Evolutionary conservation across 2,113 vertebrate species (phyloP).

Genomic region (Verasper variegatus): DNA sequence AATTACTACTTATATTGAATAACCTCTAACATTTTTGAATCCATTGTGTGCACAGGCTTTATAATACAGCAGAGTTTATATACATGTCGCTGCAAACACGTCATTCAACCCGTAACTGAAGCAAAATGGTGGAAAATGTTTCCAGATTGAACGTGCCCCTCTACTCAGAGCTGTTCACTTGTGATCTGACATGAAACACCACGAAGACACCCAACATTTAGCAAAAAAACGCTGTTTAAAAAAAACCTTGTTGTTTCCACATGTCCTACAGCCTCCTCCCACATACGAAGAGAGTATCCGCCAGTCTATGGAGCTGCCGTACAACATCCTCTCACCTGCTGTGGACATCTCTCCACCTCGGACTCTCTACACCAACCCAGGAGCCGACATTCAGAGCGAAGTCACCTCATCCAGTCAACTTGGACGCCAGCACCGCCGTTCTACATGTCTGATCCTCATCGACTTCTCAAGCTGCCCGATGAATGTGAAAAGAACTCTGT

Average conservation of each 20-base stretch:
- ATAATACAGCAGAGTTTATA: too few relatives aligned
- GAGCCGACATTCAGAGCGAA: constrained; percentile 19
- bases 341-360: constrained; percentile 28
- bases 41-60: too few relatives aligned
- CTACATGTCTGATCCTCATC: constrained; percentile 52
- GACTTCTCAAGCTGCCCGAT: neutral
- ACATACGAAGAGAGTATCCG: constrained; percentile 81
- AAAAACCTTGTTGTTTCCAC: neutral
- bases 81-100: too few relatives aligned
- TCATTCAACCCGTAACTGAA: too few relatives aligned
- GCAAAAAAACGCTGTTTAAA: neutral
- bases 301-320: constrained; percentile 72
- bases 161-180: too few relatives aligned
- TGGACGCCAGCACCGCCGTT: constrained; percentile 5
- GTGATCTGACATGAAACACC: too few relatives aligned
- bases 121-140: too few relatives aligned
- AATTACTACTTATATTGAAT: too few relatives aligned
- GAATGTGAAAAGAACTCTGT: neutral
- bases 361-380: constrained; percentile 21
- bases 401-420: constrained; percentile 15
- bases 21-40: too few relatives aligned
- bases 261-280: constrained; percentile 74
- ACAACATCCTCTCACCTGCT: constrained; percentile 47
- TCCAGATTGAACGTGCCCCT: too few relatives aligned
- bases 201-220: too few relatives aligned